These are phyloP conservation scores for Osmerus mordax DNA, from an alignment of 2,113 vertebrate species.

Conservation along the genomic window DNA sequence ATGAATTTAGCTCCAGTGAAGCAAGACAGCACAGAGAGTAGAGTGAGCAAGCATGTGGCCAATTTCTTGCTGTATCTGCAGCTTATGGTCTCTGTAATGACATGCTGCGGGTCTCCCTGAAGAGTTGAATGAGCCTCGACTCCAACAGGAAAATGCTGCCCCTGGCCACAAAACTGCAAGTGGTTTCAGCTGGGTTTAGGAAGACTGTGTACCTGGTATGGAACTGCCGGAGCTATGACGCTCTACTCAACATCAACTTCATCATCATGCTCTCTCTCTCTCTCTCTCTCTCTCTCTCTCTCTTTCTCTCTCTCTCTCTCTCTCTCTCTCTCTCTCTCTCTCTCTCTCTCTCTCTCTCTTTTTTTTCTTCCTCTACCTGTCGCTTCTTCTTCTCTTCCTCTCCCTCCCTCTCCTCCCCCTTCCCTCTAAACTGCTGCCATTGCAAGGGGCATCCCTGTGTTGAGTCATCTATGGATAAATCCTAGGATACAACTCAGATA, in stretches of 20 bases:
- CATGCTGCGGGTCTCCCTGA: constrained; percentile 55
- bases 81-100: constrained; percentile 65
- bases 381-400: not conserved
- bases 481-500: no score
- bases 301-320: not conserved
- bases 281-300: not conserved
- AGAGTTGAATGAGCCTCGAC: constrained; percentile 54
- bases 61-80: constrained; percentile 68
- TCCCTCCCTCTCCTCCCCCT: no score
- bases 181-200: constrained; percentile 36
- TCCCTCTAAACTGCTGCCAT: no score
- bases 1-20: constrained; percentile 46
- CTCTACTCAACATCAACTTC: not conserved
- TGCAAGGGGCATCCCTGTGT: no score
- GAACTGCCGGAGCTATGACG: constrained; percentile 17
- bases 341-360: no score
- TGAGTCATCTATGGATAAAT: not conserved
- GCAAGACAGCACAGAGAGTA: constrained; percentile 50
- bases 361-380: not conserved
- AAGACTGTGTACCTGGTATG: constrained; percentile 56
- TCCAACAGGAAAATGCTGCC: constrained; percentile 54
- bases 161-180: constrained; percentile 52
- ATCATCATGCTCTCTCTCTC: not conserved
- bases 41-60: constrained; percentile 49
- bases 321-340: no score